These are phyloP conservation scores for Morpho helenor DNA, from an alignment of 2,888 invertebrate genomes.

Conservation along the genomic window DNA sequence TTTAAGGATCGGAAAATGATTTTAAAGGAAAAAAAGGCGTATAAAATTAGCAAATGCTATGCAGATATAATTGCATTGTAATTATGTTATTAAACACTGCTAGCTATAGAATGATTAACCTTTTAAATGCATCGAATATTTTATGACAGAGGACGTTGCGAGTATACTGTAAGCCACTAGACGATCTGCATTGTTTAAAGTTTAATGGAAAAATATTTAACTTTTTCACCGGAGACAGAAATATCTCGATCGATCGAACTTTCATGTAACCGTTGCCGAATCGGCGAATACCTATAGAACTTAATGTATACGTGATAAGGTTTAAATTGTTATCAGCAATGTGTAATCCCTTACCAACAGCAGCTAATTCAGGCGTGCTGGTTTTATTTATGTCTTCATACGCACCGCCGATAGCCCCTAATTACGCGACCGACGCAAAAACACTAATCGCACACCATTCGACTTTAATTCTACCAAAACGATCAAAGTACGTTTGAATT, in stretches of 20 bases:
- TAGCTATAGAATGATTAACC: slow-evolving; percentile 4
- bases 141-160: not conserved
- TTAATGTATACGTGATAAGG: slow-evolving; percentile 11
- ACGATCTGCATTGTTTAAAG: slow-evolving; percentile 22
- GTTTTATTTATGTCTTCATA: slow-evolving; percentile 79
- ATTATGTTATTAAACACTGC: not conserved
- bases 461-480: slow-evolving; percentile 18
- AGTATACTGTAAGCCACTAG: slow-evolving; percentile 9
- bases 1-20: too few species aligned
- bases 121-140: slow-evolving; percentile 6
- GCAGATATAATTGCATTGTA: too few species aligned
- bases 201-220: slow-evolving; percentile 34
- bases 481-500: not conserved
- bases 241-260: slow-evolving; percentile 60
- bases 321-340: slow-evolving; percentile 1
- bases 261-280: slow-evolving; percentile 34
- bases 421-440: slow-evolving; percentile 72
- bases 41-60: too few species aligned
- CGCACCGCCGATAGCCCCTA: slow-evolving; percentile 75
- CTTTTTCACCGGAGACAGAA: slow-evolving; percentile 31
- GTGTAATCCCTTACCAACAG: slow-evolving; percentile 25
- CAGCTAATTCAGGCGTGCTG: slow-evolving; percentile 64
- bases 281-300: not conserved
- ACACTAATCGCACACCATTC: slow-evolving; percentile 72
- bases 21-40: too few species aligned